These are phyloP conservation scores for Coilia nasus DNA, from an alignment of 2,797 vertebrate genomes.

Conservation along the genomic window DNA sequence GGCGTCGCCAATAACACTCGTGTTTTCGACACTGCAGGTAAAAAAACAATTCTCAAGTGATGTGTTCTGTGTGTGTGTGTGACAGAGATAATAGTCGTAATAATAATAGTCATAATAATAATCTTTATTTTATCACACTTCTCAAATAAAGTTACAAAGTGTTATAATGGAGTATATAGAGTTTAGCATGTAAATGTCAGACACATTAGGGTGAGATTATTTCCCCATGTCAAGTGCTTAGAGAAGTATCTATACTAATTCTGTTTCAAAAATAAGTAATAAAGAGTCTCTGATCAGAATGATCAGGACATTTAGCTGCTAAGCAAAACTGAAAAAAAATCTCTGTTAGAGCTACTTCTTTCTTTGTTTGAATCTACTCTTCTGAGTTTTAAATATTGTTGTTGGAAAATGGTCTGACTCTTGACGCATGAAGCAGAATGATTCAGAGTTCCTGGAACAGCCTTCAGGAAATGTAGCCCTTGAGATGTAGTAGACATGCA, in stretches of 20 bases:
- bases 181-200: background rate
- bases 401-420: background rate
- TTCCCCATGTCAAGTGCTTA: background rate
- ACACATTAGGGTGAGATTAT: background rate
- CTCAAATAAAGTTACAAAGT: no score
- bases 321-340: background rate
- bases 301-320: background rate
- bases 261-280: background rate
- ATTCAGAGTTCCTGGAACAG: background rate
- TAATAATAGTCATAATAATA: no score
- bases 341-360: background rate
- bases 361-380: background rate
- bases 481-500: background rate
- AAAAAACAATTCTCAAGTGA: conserved; percentile 13
- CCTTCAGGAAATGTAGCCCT: background rate
- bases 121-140: no score
- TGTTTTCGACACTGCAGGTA: conserved; percentile 75
- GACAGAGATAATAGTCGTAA: background rate
- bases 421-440: background rate
- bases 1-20: conserved; percentile 67
- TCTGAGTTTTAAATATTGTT: background rate
- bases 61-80: background rate
- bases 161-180: background rate
- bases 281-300: background rate
- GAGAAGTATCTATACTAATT: background rate